Conservation (phyloP, 2,113 vertebrate species). For the Python bivittatus region DNA sequence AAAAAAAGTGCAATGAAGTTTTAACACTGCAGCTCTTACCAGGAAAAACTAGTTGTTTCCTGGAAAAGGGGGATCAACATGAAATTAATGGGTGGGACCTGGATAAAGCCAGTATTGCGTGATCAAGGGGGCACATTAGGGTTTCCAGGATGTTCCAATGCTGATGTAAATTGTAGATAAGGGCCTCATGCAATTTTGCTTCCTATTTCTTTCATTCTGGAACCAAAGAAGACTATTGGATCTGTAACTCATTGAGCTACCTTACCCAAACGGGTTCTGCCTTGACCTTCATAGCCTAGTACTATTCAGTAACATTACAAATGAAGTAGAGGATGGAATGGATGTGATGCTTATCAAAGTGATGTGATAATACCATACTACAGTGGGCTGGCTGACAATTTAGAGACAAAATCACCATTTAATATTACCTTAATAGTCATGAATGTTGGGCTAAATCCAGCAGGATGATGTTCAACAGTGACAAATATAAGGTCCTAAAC, state of each 20-base stretch:
- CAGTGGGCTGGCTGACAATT: not conserved
- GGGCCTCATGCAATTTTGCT: not conserved
- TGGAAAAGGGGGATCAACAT: not conserved
- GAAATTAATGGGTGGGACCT: not conserved
- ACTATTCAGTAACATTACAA: constrained; percentile 4
- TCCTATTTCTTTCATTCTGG: constrained; percentile 16
- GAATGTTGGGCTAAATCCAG: not conserved
- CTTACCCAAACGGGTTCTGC: not conserved
- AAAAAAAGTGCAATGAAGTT: not conserved
- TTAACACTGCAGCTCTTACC: not conserved
- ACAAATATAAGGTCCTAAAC: not conserved
- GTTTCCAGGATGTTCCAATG: not conserved
- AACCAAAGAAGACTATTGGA: not conserved
- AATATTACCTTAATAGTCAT: not conserved
- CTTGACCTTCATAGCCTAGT: not conserved
- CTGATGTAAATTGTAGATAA: not conserved
- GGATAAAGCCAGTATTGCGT: not conserved
- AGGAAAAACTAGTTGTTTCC: not conserved
- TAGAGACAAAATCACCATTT: not conserved
- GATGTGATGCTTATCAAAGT: not conserved
- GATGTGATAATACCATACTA: not conserved
- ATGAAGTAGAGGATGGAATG: not conserved
- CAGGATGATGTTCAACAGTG: not conserved
- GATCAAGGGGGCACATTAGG: not conserved
- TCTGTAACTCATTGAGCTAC: not conserved